phyloP scores from a whole-genome alignment of 1,140 invertebrate species.

The Stegodyphus mimosarum region DNA sequence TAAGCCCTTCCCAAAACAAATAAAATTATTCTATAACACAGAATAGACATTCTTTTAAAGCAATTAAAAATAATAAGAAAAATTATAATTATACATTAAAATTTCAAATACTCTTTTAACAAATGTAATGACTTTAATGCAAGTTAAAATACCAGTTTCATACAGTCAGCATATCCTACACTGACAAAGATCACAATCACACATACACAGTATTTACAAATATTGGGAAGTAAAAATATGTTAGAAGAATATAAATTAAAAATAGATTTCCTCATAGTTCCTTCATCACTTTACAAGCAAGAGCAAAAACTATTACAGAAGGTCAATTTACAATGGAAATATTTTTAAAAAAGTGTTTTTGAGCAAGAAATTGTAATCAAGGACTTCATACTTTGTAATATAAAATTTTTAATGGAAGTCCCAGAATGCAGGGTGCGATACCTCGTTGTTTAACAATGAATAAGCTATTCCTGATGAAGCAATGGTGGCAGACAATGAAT shows the following conservation, averaged over 20 bases:
- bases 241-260: conserved; percentile 58
- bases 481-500: background rate
- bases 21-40: too few relatives aligned
- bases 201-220: conserved; percentile 32
- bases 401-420: conserved; percentile 22
- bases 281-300: conserved; percentile 18
- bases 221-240: conserved; percentile 24
- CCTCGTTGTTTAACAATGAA: conserved; percentile 14
- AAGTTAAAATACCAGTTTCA: too few relatives aligned
- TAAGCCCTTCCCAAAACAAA: too few relatives aligned
- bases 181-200: too few relatives aligned
- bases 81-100: too few relatives aligned
- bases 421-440: conserved; percentile 24
- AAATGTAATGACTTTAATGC: too few relatives aligned
- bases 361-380: conserved; percentile 29
- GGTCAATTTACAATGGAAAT: conserved; percentile 29
- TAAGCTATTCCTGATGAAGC: background rate
- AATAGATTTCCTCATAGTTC: conserved; percentile 38
- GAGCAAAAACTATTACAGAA: conserved; percentile 29
- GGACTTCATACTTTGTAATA: conserved; percentile 22
- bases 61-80: too few relatives aligned
- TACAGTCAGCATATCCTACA: too few relatives aligned
- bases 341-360: conserved; percentile 37
- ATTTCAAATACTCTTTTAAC: too few relatives aligned
- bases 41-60: too few relatives aligned